Base-by-base conservation (phyloP, 2,888 invertebrate genomes). In the Muscina levida region DNA sequence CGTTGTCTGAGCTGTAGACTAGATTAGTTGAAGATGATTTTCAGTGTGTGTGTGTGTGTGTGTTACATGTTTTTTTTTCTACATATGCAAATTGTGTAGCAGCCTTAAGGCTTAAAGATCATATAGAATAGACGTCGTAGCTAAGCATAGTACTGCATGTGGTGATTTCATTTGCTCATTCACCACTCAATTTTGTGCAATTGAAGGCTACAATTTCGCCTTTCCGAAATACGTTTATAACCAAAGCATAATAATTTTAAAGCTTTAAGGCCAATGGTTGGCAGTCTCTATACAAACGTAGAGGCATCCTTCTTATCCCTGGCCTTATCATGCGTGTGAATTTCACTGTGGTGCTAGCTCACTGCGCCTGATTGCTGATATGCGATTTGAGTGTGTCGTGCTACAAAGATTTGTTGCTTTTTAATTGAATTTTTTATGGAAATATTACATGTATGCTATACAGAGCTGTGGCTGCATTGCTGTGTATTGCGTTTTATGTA, bases 281-380 rank as follows among this genome's bases (percentile, higher is more conserved):
- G 31, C 31, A 5, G 31, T 31, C 31, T 31, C 31, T 31, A 31
- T 31, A 31, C 31, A 8, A 15, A 15, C 3, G 46, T 5, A 4
- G 17, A 15, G 17, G 6, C 44, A 68, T 62, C 66, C 65, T 72
- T 42, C 57, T 62, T 62, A 62, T 72, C 72, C 62, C 76, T 44
- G 46, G 46, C 53, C 72, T 65, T 53, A 73, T 59, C 73, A 85
- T 87, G 88, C 88, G 88, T 88, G 88, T 87, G 88, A 88, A 88
- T 85, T 79, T 77, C 62, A 39, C 72, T 72, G 46, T 24, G 59
- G 75, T 17, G 22, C 22, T 22, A 13, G 22, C 39, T 19, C 19
- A 19, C 39, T 53, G 73, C 73, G 68, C 56, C 44, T 78, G 31
- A 73, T 56, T 15, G 53, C 39, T 8, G 24, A 66, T 66, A 48